Percentiles rank a stretch among this genome's conserved stretches.
These are phyloP conservation scores for Magallana gigas DNA, from an alignment of 1,140 invertebrate species.

Conservation along the genomic window DNA sequence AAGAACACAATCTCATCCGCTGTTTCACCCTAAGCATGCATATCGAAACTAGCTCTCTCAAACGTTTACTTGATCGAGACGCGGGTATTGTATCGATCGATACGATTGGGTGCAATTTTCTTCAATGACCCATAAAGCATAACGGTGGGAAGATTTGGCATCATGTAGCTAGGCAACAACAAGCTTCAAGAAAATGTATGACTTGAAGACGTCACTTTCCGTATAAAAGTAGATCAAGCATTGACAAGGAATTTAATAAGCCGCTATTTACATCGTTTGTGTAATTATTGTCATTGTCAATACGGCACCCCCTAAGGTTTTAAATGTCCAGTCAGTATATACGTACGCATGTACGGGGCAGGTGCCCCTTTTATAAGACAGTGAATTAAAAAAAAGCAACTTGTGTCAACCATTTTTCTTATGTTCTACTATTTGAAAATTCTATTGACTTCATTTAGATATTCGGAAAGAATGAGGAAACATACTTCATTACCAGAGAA, in stretches of 20 bases:
- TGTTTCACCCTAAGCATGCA: not conserved
- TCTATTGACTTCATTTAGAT: no score
- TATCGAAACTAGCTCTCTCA: conserved; percentile 1
- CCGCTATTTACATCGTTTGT: conserved; percentile 19
- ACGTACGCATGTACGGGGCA: not conserved
- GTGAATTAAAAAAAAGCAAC: no score
- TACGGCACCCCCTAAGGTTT: conserved; percentile 22
- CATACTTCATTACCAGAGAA: no score
- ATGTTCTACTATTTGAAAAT: no score
- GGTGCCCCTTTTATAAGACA: no score
- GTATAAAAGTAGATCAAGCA: conserved; percentile 12
- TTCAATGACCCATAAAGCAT: conserved; percentile 19
- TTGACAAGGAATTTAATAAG: conserved; percentile 36
- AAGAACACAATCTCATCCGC: not conserved
- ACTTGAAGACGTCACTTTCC: conserved; percentile 32
- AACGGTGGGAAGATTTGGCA: not conserved
- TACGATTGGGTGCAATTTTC: conserved; percentile 26
- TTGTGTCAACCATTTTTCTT: no score
- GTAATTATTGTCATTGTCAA: conserved; percentile 37
- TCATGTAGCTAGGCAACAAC: conserved; percentile 21
- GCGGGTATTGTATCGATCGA: conserved; percentile 16
- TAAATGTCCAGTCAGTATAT: conserved; percentile 1
- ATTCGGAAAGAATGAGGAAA: no score
- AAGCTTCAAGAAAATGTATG: conserved; percentile 15
- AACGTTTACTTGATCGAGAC: conserved; percentile 17